Evolutionary conservation across 1,140 invertebrate genomes (phyloP).

Genomic region (Lepidurus arcticus): DNA sequence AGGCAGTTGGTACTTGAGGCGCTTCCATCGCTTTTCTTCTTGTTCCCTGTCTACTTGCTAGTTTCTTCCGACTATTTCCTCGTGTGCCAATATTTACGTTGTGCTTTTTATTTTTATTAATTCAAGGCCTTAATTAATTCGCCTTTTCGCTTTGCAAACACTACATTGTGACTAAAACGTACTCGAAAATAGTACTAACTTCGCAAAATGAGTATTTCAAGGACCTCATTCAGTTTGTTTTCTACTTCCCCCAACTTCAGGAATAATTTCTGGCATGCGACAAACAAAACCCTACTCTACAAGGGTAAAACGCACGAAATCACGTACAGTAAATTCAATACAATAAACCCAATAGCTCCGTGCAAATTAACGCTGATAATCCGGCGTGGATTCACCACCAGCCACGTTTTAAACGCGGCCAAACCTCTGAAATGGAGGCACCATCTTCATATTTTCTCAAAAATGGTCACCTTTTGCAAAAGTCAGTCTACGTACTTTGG

Average conservation of each 20-base stretch:
- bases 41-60: not conserved
- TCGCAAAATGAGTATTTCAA: not conserved
- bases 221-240: not conserved
- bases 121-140: not conserved
- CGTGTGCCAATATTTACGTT: conserved; percentile 15
- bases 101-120: not conserved
- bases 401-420: not conserved
- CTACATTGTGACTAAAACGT: not conserved
- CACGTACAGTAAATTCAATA: not conserved
- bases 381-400: not conserved
- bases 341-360: not conserved
- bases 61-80: not conserved
- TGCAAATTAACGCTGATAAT: not conserved
- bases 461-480: not conserved
- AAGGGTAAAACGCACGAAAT: not conserved
- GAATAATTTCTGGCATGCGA: not conserved
- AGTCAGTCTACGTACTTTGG: not conserved
- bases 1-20: not conserved
- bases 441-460: not conserved
- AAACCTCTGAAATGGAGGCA: not conserved
- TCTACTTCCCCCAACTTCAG: not conserved
- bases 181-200: not conserved
- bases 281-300: not conserved
- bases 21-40: not conserved
- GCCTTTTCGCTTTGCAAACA: not conserved